Percentiles rank a stretch among this genome's conserved stretches.
phyloP scores from a whole-genome alignment of 1,140 invertebrate species.

The Babylonia areolata region DNA sequence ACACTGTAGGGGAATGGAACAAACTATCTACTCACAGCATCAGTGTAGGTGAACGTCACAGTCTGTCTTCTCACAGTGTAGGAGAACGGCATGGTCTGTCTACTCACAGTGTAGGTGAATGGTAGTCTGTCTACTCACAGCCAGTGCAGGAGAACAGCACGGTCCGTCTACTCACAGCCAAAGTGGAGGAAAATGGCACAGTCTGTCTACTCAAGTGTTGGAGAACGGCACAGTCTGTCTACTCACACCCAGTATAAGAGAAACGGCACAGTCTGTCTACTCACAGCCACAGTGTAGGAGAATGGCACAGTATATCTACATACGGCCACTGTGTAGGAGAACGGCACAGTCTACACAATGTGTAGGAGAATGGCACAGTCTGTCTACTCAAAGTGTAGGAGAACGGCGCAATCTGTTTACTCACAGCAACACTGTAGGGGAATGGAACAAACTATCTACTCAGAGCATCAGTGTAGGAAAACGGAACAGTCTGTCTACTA shows the following conservation, averaged over 20 bases:
- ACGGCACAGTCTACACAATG: neutral
- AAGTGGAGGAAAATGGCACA: too few species aligned
- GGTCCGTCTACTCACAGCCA: too few species aligned
- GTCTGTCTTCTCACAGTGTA: too few species aligned
- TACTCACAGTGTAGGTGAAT: neutral
- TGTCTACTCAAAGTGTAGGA: neutral
- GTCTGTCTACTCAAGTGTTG: neutral
- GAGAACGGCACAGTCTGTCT: neutral
- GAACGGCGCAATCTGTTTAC: neutral
- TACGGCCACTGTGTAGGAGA: neutral
- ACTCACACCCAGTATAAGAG: neutral
- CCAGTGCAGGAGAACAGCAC: too few species aligned
- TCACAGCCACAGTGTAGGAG: neutral
- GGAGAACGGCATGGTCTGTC: too few species aligned
- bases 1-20: too few species aligned
- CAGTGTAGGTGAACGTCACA: neutral
- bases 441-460: neutral
- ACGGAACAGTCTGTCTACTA: neutral
- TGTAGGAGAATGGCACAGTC: too few species aligned
- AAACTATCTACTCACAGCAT: neutral
- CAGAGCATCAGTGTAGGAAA: neutral
- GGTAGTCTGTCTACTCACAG: neutral
- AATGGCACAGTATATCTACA: neutral
- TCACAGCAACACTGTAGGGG: neutral
- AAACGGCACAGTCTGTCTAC: neutral